Conservation (phyloP, 1,140 invertebrate species). For the Oncopodura yosiiana region DNA sequence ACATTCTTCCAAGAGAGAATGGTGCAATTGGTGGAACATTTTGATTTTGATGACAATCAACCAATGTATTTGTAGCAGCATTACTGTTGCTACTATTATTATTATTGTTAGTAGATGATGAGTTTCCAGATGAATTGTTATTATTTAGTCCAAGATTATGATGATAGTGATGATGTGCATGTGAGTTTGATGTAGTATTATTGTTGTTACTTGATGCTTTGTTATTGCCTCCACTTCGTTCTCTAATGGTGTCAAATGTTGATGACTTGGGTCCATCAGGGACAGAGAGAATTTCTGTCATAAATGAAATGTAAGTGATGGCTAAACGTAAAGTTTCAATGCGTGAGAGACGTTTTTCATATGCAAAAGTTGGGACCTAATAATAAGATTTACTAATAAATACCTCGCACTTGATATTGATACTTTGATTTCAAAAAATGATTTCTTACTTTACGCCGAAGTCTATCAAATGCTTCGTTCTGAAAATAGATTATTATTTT, state of each 20-base stretch:
- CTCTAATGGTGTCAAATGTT: not conserved
- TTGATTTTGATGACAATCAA: constrained; percentile 29
- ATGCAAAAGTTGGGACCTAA: constrained; percentile 92
- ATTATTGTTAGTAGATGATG: not conserved
- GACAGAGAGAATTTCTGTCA: constrained; percentile 68
- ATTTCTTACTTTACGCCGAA: constrained; percentile 61
- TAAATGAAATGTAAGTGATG: constrained; percentile 96
- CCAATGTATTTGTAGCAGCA: not conserved
- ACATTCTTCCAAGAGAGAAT: constrained; percentile 21
- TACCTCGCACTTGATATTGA: not conserved
- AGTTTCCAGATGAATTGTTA: too few species aligned
- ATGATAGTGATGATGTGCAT: too few species aligned
- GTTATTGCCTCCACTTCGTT: constrained; percentile 1
- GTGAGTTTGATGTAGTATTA: not conserved
- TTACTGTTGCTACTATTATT: constrained; percentile 9
- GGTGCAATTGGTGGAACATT: constrained; percentile 29
- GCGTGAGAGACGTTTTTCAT: constrained; percentile 92
- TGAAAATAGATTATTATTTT: too few species aligned
- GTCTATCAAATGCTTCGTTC: constrained; percentile 92
- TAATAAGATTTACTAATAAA: not conserved
- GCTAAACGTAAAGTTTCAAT: constrained; percentile 94
- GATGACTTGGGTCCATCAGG: constrained; percentile 26
- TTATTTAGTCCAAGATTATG: too few species aligned
- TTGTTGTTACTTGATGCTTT: not conserved
- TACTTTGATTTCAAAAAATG: not conserved